phyloP scores from a whole-genome alignment of 2,113 vertebrate genomes.

The Carettochelys insculpta region DNA sequence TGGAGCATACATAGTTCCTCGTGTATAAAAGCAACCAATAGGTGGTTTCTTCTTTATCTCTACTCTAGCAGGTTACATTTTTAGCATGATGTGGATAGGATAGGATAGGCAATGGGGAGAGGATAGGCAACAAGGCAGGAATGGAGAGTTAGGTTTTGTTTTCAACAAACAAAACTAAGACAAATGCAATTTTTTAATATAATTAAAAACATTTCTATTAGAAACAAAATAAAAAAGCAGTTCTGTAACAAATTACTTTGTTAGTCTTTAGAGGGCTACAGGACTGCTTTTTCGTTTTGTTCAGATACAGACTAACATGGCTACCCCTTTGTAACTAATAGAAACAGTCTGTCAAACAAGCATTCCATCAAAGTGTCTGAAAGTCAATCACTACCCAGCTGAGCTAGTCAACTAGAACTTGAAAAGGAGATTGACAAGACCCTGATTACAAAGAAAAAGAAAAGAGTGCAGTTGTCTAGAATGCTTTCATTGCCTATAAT shows the following conservation, averaged over 20 bases:
- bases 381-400: neutral
- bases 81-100: neutral
- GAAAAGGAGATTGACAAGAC: rapidly evolving
- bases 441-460: neutral
- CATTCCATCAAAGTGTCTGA: rapidly evolving
- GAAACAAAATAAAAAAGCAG: too few relatives aligned
- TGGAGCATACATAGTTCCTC: rapidly evolving
- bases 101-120: neutral
- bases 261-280: too few relatives aligned
- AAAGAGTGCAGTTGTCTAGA: neutral
- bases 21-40: neutral
- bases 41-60: neutral
- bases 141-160: neutral
- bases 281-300: too few relatives aligned
- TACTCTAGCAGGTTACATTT: neutral
- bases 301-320: too few relatives aligned
- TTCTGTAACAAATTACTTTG: too few relatives aligned
- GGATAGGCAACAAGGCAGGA: neutral
- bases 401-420: neutral
- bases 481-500: neutral
- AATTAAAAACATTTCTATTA: neutral
- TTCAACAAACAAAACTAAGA: rapidly evolving
- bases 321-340: too few relatives aligned
- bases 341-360: neutral
- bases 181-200: neutral